Percentiles rank a stretch among this genome's conserved stretches.
Conservation (phyloP, 1,140 invertebrate species). For the Euglossa dilemma region DNA sequence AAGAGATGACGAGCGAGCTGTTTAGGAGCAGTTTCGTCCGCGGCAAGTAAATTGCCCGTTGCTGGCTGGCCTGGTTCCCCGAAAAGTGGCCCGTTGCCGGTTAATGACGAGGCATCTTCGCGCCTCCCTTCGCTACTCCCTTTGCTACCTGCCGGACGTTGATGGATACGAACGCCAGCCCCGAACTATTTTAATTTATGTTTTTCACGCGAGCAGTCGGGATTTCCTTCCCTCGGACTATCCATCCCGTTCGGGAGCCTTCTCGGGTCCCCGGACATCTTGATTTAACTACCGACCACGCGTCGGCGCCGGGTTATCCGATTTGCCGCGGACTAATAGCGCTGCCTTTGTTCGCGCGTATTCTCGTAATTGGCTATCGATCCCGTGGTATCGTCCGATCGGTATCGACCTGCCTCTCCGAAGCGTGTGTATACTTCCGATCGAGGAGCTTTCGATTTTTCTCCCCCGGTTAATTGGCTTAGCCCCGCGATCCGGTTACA, state of each 20-base stretch:
- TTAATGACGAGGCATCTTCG: constrained; percentile 70
- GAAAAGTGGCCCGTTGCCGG: constrained; percentile 42
- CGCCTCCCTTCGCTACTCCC: constrained; percentile 57
- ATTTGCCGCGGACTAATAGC: too few relatives aligned
- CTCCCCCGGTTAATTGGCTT: too few relatives aligned
- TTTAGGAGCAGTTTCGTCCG: constrained; percentile 9
- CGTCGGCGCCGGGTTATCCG: too few relatives aligned
- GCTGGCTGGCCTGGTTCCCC: constrained; percentile 8
- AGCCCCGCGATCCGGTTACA: too few relatives aligned
- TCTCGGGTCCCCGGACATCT: neutral
- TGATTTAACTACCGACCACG: too few relatives aligned
- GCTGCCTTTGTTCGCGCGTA: too few relatives aligned
- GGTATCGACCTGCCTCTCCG: too few relatives aligned
- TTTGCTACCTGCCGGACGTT: constrained; percentile 62
- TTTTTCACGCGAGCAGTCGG: constrained; percentile 65
- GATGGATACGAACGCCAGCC: constrained; percentile 65
- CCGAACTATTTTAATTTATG: constrained; percentile 73
- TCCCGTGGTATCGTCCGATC: too few relatives aligned
- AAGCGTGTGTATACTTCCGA: too few relatives aligned
- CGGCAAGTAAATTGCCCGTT: constrained; percentile 32
- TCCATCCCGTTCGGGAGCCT: neutral
- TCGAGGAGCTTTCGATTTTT: neutral
- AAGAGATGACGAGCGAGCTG: neutral
- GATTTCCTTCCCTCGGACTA: constrained; percentile 60
- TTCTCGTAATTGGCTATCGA: too few relatives aligned